Conservation (phyloP, 53 echinoderm and acorn worm species). For the Apostichopus leukothele region DNA sequence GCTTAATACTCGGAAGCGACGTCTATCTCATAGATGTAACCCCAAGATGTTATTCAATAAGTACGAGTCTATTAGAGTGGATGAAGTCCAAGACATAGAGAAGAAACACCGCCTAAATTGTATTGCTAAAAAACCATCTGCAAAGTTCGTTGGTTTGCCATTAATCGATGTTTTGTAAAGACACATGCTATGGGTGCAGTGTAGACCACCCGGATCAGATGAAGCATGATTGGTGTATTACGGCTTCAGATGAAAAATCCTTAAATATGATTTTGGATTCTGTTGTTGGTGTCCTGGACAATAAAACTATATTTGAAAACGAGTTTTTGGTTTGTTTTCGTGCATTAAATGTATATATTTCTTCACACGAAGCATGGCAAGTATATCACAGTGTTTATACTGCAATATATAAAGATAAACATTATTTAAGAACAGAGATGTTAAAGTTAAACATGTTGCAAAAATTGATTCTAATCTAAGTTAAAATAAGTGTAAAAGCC, state of each 20-base stretch:
- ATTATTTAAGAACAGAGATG: neutral
- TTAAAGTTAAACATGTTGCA: neutral
- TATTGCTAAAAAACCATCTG: neutral
- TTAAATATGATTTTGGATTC: conserved; percentile 34
- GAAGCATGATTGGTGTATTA: conserved; percentile 31
- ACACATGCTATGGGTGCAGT: conserved; percentile 19
- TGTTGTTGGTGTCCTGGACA: neutral
- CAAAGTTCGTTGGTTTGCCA: neutral
- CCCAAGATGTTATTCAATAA: no score
- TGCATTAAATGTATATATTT: neutral
- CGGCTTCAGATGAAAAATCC: neutral
- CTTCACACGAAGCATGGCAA: neutral
- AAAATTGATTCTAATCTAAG: neutral
- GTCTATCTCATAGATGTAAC: no score
- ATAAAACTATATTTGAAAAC: neutral
- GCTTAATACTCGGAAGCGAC: no score
- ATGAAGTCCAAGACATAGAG: conserved; percentile 14
- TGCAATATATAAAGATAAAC: neutral
- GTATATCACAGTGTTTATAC: neutral
- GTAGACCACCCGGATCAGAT: conserved; percentile 19
- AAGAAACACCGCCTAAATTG: neutral
- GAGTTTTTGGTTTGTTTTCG: neutral
- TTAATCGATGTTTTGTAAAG: neutral
- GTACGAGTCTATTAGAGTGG: neutral
- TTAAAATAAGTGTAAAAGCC: neutral